Conservation (phyloP, 2,113 vertebrate genomes). For the Cacatua alba region DNA sequence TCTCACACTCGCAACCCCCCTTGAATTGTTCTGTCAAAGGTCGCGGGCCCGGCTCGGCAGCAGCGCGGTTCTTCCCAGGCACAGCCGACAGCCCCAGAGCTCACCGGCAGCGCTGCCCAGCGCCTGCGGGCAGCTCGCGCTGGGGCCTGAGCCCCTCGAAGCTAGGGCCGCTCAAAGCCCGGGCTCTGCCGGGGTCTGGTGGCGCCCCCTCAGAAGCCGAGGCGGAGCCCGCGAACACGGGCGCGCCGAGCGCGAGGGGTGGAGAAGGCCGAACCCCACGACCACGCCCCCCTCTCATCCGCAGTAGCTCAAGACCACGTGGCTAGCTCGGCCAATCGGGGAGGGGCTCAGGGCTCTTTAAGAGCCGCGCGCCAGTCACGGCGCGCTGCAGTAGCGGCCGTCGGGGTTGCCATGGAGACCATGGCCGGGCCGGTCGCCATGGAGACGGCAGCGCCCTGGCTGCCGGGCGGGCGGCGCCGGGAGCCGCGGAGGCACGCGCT, state of each 20-base stretch:
- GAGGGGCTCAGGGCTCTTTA: slow-evolving; percentile 50
- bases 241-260: no score
- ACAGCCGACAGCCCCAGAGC: not conserved
- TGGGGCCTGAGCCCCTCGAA: no score
- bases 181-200: no score
- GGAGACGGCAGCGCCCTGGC: slow-evolving; percentile 77
- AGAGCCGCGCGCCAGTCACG: slow-evolving; percentile 64
- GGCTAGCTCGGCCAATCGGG: slow-evolving; percentile 73
- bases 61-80: not conserved
- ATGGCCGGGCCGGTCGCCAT: slow-evolving; percentile 83
- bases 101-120: not conserved
- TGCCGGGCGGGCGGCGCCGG: no score
- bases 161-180: no score
- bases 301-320: not conserved
- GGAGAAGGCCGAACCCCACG: no score
- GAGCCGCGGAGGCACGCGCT: no score
- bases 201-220: not conserved
- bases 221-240: no score
- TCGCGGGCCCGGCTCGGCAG: not conserved
- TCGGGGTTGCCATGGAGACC: slow-evolving; percentile 91
- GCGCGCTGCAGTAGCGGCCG: slow-evolving; percentile 42
- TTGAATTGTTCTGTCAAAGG: not conserved
- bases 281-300: not conserved
- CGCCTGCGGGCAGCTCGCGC: no score
- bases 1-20: not conserved